Percentiles rank a stretch among this genome's conserved stretches.
Conservation (phyloP, 2,113 vertebrate genomes). For the Xiphophorus couchianus region DNA sequence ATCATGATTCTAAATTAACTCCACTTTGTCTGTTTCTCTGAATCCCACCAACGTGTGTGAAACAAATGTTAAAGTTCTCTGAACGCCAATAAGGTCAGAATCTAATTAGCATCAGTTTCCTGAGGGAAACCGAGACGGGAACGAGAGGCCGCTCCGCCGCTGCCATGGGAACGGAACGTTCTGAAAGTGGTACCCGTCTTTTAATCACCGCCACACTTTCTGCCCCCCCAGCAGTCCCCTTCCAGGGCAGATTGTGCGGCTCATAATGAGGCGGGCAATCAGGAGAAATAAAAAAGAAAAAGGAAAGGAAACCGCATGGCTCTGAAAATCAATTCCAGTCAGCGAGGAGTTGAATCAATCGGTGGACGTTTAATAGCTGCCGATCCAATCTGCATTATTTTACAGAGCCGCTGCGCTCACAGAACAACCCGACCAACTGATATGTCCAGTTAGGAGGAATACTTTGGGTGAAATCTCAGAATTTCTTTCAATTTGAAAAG, state of each 20-base stretch:
- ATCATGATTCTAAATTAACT: background rate
- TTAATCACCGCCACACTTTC: constrained; percentile 34
- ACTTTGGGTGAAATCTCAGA: background rate
- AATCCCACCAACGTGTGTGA: background rate
- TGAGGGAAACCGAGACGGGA: constrained; percentile 7
- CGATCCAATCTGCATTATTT: constrained; percentile 40
- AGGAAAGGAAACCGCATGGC: constrained; percentile 29
- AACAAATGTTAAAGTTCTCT: background rate
- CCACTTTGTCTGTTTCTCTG: background rate
- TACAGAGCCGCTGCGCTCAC: background rate
- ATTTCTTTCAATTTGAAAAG: background rate
- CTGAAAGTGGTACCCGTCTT: constrained; percentile 50
- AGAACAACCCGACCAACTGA: background rate
- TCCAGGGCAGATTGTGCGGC: constrained; percentile 38
- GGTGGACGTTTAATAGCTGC: constrained; percentile 22
- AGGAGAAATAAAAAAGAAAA: constrained; percentile 33
- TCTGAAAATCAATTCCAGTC: constrained; percentile 49
- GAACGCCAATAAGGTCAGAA: background rate
- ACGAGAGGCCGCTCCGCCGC: constrained; percentile 23
- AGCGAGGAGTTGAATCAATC: constrained; percentile 41
- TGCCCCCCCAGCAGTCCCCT: background rate
- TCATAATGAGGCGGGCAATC: constrained; percentile 54
- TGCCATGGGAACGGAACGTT: constrained; percentile 53
- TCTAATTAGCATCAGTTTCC: background rate
- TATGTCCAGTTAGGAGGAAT: constrained; percentile 25